Percentiles rank a stretch among this genome's conserved stretches.
These are phyloP conservation scores for Lithosia quadra DNA, from an alignment of 2,888 invertebrate genomes.

Conservation along the genomic window DNA sequence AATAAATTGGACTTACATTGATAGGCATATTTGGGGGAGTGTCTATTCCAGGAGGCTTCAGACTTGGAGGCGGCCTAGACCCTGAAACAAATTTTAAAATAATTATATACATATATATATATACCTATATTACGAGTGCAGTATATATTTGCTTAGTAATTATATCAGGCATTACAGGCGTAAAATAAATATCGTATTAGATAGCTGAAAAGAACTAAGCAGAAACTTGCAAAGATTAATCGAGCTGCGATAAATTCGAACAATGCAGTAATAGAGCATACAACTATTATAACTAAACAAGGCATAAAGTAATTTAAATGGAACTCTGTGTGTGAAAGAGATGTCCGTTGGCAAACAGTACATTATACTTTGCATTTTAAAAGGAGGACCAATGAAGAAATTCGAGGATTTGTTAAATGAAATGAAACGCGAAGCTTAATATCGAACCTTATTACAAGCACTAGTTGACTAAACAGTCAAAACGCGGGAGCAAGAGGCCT, in stretches of 20 bases:
- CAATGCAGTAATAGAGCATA: background rate
- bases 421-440: background rate
- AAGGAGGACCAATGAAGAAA: background rate
- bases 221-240: background rate
- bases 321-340: background rate
- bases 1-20: slow-evolving; percentile 62
- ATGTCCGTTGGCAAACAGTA: background rate
- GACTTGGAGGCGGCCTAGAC: slow-evolving; percentile 54
- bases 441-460: background rate
- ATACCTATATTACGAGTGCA: no score
- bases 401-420: background rate
- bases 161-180: background rate
- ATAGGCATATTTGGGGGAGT: slow-evolving; percentile 65
- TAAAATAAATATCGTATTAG: background rate
- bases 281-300: no score
- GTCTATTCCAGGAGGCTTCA: slow-evolving; percentile 82
- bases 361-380: background rate
- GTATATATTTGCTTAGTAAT: background rate
- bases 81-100: slow-evolving; percentile 69
- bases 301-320: no score
- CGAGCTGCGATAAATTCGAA: background rate
- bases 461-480: background rate
- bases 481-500: no score
- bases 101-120: background rate
- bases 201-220: background rate